phyloP scores from a whole-genome alignment of 2,797 vertebrate genomes.

The Gallinago stenura region DNA sequence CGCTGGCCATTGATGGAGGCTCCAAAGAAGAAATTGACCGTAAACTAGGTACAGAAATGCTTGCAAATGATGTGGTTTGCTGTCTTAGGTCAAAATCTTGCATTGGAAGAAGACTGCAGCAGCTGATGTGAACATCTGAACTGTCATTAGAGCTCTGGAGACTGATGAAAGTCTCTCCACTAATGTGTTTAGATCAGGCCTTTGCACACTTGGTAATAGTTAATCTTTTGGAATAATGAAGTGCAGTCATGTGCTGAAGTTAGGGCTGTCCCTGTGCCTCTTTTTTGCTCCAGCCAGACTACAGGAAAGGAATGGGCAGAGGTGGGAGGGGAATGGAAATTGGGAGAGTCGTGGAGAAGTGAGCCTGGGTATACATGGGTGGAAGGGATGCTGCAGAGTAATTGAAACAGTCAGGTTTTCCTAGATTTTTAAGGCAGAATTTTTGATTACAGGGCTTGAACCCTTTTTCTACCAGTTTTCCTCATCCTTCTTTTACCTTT shows the following conservation, averaged over 20 bases:
- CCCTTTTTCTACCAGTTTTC: neutral
- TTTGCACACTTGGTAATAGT: neutral
- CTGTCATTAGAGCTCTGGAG: neutral
- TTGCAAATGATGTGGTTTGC: rapidly evolving
- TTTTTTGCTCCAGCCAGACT: neutral
- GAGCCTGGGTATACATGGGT: neutral
- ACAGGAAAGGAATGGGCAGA: neutral
- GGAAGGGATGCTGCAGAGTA: neutral
- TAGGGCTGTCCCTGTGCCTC: neutral
- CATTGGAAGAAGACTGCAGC: neutral
- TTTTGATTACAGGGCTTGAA: neutral
- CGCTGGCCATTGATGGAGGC: conserved; percentile 94
- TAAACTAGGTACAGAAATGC: conserved; percentile 84
- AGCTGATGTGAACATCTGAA: neutral
- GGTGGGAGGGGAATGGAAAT: neutral
- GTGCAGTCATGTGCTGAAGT: neutral
- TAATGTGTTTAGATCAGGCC: neutral
- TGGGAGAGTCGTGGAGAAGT: neutral
- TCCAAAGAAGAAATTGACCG: conserved; percentile 92
- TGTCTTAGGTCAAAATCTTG: neutral
- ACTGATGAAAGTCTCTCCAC: neutral
- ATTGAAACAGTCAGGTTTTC: neutral
- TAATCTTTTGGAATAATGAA: neutral
- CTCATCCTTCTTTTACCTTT: neutral
- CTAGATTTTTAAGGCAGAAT: neutral